Base-by-base conservation (phyloP, 2,888 invertebrate genomes). In the Tetragonisca angustula region DNA sequence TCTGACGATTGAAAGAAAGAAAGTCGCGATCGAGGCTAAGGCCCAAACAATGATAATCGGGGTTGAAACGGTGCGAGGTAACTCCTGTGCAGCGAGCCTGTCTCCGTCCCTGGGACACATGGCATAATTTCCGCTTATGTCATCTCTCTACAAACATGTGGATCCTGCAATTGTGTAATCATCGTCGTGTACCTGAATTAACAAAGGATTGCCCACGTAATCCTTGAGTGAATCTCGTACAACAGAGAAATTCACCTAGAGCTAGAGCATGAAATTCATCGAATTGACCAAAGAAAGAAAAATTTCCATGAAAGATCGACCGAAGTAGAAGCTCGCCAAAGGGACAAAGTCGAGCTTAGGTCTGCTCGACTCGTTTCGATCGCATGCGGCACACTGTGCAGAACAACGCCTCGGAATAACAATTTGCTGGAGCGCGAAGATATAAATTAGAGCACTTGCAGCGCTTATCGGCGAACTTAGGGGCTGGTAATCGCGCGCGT, bases 391-490 rank as follows among this genome's bases (percentile, higher is more conserved):
- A 19, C 27, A 2, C n/a, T 27, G 4, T 27, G 13, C 56, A 2
- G 43, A 43, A 43, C 50, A 49, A 0, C 13, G 21, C 5, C 24
- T 27, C 27, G 13, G 24, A 67, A 49, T 43, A 49, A 43, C 49
- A 21, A 67, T 67, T 56, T 27, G 43, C 52, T 2, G 24, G 17
- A 19, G 32, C 27, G 43, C 43, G 27, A 61, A 59, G 49, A 56
- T 75, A 67, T 56, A 75, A 75, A 75, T 56, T 67, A 24, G 75
- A 24, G 36, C 67, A 49, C 27, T 65, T 19, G 54, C 4, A 17
- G 49, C 49, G 67, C 36, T 61, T 69, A 43, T 76, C 68, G 21
- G 19, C n/a, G 11, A 24, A 4, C 13, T 19, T 2, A 1, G 43
- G 5, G 54, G 49, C 13, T 54, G 21, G 36, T 49, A 56, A 56